These are phyloP conservation scores for Netelia melanura DNA, from an alignment of 2,888 invertebrate genomes.

Conservation along the genomic window DNA sequence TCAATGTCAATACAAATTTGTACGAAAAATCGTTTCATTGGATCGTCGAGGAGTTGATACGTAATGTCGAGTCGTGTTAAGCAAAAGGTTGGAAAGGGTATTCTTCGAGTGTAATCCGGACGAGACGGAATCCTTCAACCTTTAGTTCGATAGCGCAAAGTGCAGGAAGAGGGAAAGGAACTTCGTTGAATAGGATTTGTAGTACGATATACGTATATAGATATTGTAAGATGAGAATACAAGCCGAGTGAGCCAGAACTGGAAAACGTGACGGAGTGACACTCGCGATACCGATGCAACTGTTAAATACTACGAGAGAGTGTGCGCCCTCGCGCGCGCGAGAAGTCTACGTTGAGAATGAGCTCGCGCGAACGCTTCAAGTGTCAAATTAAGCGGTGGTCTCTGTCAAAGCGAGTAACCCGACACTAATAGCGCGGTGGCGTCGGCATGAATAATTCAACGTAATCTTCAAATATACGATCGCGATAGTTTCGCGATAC, in stretches of 20 bases:
- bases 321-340: not conserved
- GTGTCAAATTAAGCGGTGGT: conserved; percentile 82
- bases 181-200: not conserved
- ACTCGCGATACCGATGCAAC: conserved; percentile 48
- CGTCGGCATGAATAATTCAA: conserved; percentile 81
- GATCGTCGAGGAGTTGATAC: too few species aligned
- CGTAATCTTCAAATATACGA: conserved; percentile 64
- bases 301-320: conserved; percentile 49
- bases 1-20: too few species aligned
- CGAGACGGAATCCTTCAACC: too few species aligned
- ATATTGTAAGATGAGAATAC: not conserved
- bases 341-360: not conserved
- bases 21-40: too few species aligned
- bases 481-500: conserved; percentile 49
- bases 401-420: conserved; percentile 81
- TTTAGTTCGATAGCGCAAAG: not conserved
- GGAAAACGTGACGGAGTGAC: conserved; percentile 59
- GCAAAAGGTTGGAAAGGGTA: too few species aligned
- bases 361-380: conserved; percentile 70
- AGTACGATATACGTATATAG: conserved; percentile 25
- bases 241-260: conserved; percentile 25
- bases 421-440: conserved; percentile 79
- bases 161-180: not conserved
- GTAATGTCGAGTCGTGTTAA: too few species aligned
- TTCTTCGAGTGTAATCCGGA: too few species aligned